These are phyloP conservation scores for Steromphala cineraria DNA, from an alignment of 2,888 invertebrate species.

Conservation along the genomic window DNA sequence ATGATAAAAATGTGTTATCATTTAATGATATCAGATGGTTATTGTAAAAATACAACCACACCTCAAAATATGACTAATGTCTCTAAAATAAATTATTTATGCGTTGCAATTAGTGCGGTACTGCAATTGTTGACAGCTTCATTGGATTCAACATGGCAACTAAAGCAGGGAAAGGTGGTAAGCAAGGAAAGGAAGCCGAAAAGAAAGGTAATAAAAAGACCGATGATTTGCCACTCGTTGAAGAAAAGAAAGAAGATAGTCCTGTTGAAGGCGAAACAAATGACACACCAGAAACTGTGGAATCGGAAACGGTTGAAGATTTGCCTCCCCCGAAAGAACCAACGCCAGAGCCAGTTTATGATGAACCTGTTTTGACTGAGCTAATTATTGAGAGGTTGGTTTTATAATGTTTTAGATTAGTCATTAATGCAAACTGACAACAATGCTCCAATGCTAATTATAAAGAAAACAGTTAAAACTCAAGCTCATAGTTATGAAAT, in stretches of 20 bases:
- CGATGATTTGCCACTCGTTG: conserved; percentile 55
- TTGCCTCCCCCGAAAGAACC: conserved; percentile 53
- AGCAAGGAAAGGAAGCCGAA: conserved; percentile 52
- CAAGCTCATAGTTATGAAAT: too few species aligned
- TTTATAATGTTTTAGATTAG: background rate
- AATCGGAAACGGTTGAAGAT: conserved; percentile 35
- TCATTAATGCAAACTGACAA: background rate
- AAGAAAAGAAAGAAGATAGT: conserved; percentile 56
- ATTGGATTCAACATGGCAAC: conserved; percentile 58
- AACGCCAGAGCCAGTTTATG: conserved; percentile 68
- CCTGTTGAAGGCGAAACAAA: conserved; percentile 10
- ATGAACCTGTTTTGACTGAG: conserved; percentile 71
- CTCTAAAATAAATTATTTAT: background rate
- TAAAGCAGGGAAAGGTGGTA: conserved; percentile 54
- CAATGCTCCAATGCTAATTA: too few species aligned
- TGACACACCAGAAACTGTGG: conserved; percentile 24
- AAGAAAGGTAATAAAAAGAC: conserved; percentile 62
- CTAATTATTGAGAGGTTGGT: conserved; percentile 70
- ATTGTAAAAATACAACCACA: too few species aligned
- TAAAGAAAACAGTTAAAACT: too few species aligned
- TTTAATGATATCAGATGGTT: too few species aligned
- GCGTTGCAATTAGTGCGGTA: conserved; percentile 37
- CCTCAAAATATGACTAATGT: background rate
- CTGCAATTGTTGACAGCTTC: conserved; percentile 36
- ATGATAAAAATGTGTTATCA: too few species aligned